Evolutionary conservation across 2,113 vertebrate genomes (phyloP).

Genomic region (Platanista minor): DNA sequence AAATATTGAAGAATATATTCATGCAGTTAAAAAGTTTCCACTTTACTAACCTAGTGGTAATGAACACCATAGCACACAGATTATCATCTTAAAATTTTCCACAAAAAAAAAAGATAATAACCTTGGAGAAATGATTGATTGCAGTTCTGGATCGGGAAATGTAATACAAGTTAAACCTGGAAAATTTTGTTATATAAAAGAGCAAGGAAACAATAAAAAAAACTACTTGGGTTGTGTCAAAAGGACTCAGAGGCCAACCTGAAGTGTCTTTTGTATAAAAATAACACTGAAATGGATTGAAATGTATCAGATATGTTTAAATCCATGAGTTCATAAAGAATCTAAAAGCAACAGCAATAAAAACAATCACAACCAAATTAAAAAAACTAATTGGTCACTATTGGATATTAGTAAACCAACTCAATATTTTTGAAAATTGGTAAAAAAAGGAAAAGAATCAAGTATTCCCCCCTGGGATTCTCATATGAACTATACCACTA

Average conservation of each 20-base stretch:
- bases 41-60: neutral
- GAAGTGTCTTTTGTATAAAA: neutral
- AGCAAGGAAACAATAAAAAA: neutral
- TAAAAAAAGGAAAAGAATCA: neutral
- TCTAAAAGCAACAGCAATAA: neutral
- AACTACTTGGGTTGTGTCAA: neutral
- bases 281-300: neutral
- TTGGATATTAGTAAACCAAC: neutral
- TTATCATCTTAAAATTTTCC: neutral
- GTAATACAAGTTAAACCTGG: neutral
- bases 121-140: neutral
- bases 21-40: neutral
- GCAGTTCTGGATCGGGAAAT: neutral
- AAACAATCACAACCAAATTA: neutral
- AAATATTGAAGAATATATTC: neutral
- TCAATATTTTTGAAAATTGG: conserved; percentile 30
- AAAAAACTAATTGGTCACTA: neutral
- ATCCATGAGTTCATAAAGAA: neutral
- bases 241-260: neutral
- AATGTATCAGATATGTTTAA: neutral
- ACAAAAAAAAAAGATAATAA: neutral
- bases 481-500: neutral
- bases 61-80: neutral
- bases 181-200: neutral
- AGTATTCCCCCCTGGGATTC: neutral